These are phyloP conservation scores for Cryptoprocta ferox DNA, from an alignment of 2,797 vertebrate species.

Conservation along the genomic window DNA sequence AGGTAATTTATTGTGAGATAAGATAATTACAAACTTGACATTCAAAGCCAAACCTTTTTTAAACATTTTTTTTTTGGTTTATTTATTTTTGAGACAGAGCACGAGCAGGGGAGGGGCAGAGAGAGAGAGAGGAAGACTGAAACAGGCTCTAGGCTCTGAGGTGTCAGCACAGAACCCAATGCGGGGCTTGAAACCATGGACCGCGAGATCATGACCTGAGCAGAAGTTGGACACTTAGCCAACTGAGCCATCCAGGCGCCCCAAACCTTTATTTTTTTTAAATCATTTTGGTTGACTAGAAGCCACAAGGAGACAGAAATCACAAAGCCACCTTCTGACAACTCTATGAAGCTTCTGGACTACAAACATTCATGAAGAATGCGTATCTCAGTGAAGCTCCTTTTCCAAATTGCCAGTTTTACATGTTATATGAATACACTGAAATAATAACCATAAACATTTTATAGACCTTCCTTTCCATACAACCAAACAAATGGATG, in stretches of 20 bases:
- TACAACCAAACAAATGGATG: not conserved
- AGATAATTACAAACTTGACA: slow-evolving; percentile 42
- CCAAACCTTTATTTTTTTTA: not conserved
- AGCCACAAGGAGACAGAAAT: not conserved
- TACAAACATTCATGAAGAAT: slow-evolving; percentile 2
- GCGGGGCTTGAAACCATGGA: no score
- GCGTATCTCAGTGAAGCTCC: not conserved
- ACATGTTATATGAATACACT: slow-evolving; percentile 8
- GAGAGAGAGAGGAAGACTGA: no score
- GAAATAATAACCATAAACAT: not conserved
- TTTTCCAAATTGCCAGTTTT: not conserved
- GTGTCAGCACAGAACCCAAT: no score
- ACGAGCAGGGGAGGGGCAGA: no score
- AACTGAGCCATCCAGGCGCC: no score
- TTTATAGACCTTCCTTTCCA: slow-evolving; percentile 43
- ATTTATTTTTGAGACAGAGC: no score
- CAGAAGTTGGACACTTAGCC: no score
- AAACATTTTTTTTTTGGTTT: no score
- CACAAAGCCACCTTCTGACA: not conserved
- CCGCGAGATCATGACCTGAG: no score
- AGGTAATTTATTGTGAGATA: slow-evolving; percentile 25
- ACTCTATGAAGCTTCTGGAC: slow-evolving; percentile 55
- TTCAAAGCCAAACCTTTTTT: not conserved
- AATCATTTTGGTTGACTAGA: slow-evolving; percentile 3
- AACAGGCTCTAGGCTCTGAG: no score